Evolutionary conservation across 1,140 invertebrate species (phyloP), one percentile per base, ranked within the genome.

Genomic region (Zaprionus inermis): DNA sequence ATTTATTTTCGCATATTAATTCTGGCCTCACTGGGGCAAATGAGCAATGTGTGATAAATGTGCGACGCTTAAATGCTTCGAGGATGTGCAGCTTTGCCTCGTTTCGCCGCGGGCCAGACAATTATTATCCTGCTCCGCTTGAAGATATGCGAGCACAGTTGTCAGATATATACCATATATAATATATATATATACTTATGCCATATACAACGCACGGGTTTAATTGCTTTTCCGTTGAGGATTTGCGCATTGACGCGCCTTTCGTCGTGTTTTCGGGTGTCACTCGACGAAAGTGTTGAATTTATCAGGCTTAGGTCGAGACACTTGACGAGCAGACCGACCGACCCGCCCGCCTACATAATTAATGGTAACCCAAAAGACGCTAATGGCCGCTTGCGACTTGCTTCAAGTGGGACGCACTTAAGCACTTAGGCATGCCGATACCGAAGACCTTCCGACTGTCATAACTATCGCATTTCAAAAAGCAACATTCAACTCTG

Each of bases 1-100:
- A 89, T 89, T 89, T 89, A 89, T 89, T 89, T 89, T 89, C 84
- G 85, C 85, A 89, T 89, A 90, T 89, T 89, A 89, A 89, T 89
- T 89, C 81, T 88, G 66, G 58, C 75, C 52, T 55, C 68, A 61
- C 65, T 88, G 51, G 76, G 76, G 69, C 63, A 80, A 89, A 88
- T 78, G 84, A 72, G 81, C 84, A 89, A 90, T 89, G 79, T 89
- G 85, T 89, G 84, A 89, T 89, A 89, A 89, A 89, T 89, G 84
- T 84, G 81, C 78, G 44, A 51, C 66, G 80, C 85, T 90, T 90
- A 79, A 90, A 78, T 71, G 80, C 73, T 76, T 72, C 51, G 36
- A 76, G 76, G 63, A 81, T 72, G 49, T 28, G 41, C 36, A 71
- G 41, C 20, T 56, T 3, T 6, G 10, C 2, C 44, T n/a, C 7